A percentile compares a stretch with the other conserved stretches of the same genome.
These are phyloP conservation scores for Apomyelois bistriatella DNA, from an alignment of 2,888 invertebrate genomes.

Conservation along the genomic window DNA sequence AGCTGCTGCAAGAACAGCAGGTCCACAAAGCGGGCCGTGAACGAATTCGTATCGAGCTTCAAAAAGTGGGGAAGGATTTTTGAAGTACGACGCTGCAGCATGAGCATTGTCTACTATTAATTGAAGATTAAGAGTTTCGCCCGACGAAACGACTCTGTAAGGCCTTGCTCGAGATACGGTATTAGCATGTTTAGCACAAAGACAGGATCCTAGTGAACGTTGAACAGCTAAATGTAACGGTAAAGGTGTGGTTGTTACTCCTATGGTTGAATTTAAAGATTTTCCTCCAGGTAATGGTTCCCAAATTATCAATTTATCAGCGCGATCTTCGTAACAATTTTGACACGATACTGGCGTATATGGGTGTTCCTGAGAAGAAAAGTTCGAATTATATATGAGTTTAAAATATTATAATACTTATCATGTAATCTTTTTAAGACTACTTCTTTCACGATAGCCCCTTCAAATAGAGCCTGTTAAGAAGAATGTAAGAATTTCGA, in stretches of 20 bases:
- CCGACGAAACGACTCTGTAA: slow-evolving; percentile 86
- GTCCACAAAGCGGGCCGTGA: slow-evolving; percentile 93
- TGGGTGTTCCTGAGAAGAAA: slow-evolving; percentile 82
- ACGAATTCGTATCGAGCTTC: slow-evolving; percentile 94
- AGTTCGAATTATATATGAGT: background rate
- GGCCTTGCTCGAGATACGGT: slow-evolving; percentile 80
- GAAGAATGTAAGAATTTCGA: no score
- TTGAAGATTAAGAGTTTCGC: slow-evolving; percentile 89
- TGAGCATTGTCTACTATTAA: slow-evolving; percentile 91
- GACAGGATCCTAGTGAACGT: slow-evolving; percentile 85
- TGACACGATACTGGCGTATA: slow-evolving; percentile 89
- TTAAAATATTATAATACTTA: no score
- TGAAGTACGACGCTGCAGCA: slow-evolving; percentile 93
- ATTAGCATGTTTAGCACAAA: slow-evolving; percentile 83
- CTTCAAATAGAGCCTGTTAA: no score
- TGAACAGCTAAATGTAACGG: slow-evolving; percentile 83
- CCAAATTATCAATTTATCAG: slow-evolving; percentile 90
- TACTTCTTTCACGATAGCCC: no score
- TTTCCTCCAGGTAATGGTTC: slow-evolving; percentile 79
- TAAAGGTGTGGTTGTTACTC: slow-evolving; percentile 69
- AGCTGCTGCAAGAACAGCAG: slow-evolving; percentile 87
- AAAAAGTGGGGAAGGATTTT: slow-evolving; percentile 90
- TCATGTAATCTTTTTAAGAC: no score
- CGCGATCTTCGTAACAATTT: slow-evolving; percentile 92
- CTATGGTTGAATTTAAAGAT: slow-evolving; percentile 46